Evolutionary conservation across 64 coral and sea anemone species (phyloP).

Genomic region (Astreopora myriophthalma): DNA sequence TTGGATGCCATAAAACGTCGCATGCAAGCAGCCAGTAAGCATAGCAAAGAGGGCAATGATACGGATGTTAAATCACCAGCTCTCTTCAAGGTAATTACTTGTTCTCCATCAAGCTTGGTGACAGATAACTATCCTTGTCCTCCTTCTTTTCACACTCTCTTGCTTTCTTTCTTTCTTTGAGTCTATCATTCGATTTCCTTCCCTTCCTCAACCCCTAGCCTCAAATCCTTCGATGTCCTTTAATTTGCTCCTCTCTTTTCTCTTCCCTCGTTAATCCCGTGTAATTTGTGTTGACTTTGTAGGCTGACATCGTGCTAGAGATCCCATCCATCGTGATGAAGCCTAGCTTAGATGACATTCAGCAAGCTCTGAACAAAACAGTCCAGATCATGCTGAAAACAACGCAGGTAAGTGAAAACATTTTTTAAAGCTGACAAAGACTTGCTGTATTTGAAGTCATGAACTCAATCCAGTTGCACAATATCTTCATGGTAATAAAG

Average conservation of each 20-base stretch:
- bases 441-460: no score
- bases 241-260: background rate
- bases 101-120: background rate
- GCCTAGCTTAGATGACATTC: conserved; percentile 96
- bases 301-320: conserved; percentile 96
- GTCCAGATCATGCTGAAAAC: conserved; percentile 99
- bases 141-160: background rate
- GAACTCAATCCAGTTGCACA: no score
- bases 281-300: background rate
- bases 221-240: background rate
- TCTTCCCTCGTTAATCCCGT: background rate
- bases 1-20: conserved; percentile 63
- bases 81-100: conserved; percentile 45
- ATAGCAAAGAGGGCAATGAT: conserved; percentile 37
- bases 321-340: conserved; percentile 97
- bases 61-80: conserved; percentile 22
- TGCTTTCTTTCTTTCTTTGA: background rate
- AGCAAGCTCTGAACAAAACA: conserved; percentile 91
- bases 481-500: no score
- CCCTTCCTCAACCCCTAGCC: background rate
- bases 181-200: no score
- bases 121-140: background rate
- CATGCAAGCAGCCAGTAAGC: conserved; percentile 66
- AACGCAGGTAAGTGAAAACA: conserved; percentile 76
- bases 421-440: background rate